Evolutionary conservation across 2,888 invertebrate species (phyloP).

Genomic region (Taenaris catops): DNA sequence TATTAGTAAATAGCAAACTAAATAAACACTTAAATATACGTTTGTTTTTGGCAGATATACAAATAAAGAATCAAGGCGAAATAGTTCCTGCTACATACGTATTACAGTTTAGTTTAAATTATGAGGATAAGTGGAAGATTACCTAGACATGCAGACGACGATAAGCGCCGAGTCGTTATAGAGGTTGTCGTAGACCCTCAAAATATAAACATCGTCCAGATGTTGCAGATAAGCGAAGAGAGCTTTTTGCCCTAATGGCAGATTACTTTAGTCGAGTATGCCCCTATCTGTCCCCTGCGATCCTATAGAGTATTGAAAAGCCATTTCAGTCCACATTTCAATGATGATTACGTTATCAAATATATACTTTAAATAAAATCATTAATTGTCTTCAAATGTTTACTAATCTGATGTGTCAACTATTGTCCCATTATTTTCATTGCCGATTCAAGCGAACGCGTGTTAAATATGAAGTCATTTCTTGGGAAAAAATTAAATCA

Average conservation of each 20-base stretch:
- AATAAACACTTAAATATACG: too few species aligned
- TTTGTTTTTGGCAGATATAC: too few species aligned
- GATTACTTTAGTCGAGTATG: conserved; percentile 56
- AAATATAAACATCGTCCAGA: conserved; percentile 77
- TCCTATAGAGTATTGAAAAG: conserved; percentile 22
- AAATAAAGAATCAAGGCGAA: too few species aligned
- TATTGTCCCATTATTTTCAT: too few species aligned
- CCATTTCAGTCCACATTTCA: conserved; percentile 14
- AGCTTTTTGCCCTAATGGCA: conserved; percentile 73
- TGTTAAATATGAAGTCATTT: too few species aligned
- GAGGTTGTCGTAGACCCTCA: conserved; percentile 72
- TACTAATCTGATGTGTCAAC: too few species aligned
- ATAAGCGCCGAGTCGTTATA: conserved; percentile 71
- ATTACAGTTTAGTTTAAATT: conserved; percentile 25
- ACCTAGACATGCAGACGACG: conserved; percentile 66
- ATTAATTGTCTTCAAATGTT: too few species aligned
- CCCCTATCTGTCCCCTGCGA: conserved; percentile 18
- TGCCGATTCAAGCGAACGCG: too few species aligned
- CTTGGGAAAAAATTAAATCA: too few species aligned
- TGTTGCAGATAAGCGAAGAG: conserved; percentile 70
- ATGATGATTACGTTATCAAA: conserved; percentile 5
- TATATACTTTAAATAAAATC: conserved; percentile 1
- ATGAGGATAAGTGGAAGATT: conserved; percentile 34
- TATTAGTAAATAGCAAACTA: too few species aligned
- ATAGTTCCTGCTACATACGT: conserved; percentile 7